Evolutionary conservation across 2,113 vertebrate genomes (phyloP).

Genomic region (Caracal caracal): DNA sequence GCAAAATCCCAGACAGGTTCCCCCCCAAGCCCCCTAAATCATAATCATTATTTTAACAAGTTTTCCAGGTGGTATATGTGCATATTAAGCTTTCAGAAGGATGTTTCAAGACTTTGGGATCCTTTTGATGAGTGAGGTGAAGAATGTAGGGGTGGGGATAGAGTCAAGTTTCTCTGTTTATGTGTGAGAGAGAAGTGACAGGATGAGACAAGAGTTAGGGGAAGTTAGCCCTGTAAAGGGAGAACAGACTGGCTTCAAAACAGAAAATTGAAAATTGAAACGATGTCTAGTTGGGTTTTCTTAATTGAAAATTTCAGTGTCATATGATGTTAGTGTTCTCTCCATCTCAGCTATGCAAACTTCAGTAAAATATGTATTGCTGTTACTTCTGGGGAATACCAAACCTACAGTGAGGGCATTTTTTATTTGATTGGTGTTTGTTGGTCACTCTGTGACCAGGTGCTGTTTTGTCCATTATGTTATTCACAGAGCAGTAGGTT

Average conservation of each 20-base stretch:
- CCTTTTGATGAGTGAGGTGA: neutral
- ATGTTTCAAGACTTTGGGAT: neutral
- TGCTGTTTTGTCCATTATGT: neutral
- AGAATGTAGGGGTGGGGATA: neutral
- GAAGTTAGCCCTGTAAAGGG: neutral
- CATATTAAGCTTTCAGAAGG: neutral
- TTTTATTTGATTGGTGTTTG: neutral
- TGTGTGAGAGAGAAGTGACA: neutral
- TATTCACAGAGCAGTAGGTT: neutral
- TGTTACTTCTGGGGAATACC: neutral
- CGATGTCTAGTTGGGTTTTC: neutral
- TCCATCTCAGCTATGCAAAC: neutral
- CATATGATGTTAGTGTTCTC: neutral
- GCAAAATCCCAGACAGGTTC: neutral
- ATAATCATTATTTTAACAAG: neutral
- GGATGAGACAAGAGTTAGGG: neutral
- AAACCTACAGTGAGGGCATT: neutral
- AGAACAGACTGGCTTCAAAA: neutral
- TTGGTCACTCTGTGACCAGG: neutral
- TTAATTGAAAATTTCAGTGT: neutral
- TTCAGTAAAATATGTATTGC: neutral
- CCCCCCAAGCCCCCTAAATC: neutral
- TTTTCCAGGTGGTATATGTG: neutral
- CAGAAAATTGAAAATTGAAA: neutral
- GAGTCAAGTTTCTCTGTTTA: neutral